Evolutionary conservation across 2,797 vertebrate genomes (phyloP), one percentile per base, ranked within the genome.

Genomic region (Thamnophis elegans): DNA sequence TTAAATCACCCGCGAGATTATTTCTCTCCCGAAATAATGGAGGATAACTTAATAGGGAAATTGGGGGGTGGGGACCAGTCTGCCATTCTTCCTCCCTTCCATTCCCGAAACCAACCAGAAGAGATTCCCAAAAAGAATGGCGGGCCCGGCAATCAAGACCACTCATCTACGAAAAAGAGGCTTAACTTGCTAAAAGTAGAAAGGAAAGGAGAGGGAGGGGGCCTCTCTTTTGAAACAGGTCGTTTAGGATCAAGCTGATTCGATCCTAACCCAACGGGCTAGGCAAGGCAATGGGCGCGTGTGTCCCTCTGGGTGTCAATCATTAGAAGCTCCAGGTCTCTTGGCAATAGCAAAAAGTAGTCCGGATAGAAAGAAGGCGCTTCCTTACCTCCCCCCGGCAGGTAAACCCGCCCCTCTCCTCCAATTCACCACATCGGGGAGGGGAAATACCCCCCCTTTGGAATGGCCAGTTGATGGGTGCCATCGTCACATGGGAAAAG

Each of bases 401-500:
- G 96, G 96, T 97, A 97, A 96, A 96, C 96, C 95, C 94, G 88
- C 85, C 89, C 95, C 93, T 58, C 58, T 13, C 89, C 22, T 42
- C 56, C 32, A 82, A 11, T 59, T 68, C 13, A 26, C 20, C 73
- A 82, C 5, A 47, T 82, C 42, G 73, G 22, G 73, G 73, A 11
- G 55, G 55, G 5, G 12, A 4, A 28, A 65, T 14, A 22, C 2
- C 73, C 10, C 47, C 95, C 36, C 0, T 26, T 94, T 95, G 97
- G 97, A 97, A 97, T 97, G 97, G 97, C 96, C 94, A 55, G 97
- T 97, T 9, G n/a, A 22, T 96, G 16, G 92, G 96, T n/a, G 93
- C 96, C 94, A 96, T 94, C 96, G 97, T 98, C 98, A 98, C 97
- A 97, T 98, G 97, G 97, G 98, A 97, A 95, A 95, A 95, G 93